Conservation (phyloP, 2,888 invertebrate genomes). For the Eurois occulta region DNA sequence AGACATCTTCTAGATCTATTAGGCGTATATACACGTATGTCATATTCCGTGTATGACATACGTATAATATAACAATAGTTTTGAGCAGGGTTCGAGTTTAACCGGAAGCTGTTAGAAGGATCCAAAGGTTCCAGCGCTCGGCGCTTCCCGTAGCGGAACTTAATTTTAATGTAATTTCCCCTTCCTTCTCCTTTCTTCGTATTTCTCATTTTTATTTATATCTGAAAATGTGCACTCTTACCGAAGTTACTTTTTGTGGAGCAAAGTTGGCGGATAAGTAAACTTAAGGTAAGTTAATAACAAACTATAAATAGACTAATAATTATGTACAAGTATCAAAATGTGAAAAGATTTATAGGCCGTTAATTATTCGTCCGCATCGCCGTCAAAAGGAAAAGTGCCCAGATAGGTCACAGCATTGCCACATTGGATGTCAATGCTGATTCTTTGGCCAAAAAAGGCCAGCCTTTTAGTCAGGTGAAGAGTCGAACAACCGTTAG, state of each 20-base stretch:
- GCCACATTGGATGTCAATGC: too few relatives aligned
- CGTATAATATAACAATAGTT: too few relatives aligned
- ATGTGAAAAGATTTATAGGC: too few relatives aligned
- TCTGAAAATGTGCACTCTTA: neutral
- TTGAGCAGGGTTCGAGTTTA: constrained; percentile 16
- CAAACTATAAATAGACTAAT: neutral
- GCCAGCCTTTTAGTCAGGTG: too few relatives aligned
- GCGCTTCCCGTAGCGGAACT: constrained; percentile 11
- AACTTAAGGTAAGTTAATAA: neutral
- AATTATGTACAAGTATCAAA: neutral
- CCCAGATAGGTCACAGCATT: too few relatives aligned
- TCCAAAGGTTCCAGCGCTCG: constrained; percentile 19
- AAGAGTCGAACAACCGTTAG: too few relatives aligned
- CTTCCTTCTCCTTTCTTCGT: neutral
- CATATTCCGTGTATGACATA: too few relatives aligned
- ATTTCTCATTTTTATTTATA: neutral
- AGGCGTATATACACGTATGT: neutral
- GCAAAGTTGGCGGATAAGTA: neutral
- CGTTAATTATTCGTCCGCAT: too few relatives aligned
- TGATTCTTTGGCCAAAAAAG: too few relatives aligned
- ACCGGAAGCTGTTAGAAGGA: constrained; percentile 22
- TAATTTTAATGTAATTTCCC: constrained; percentile 44
- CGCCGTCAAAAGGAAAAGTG: too few relatives aligned
- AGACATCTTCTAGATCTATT: neutral
- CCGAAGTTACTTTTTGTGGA: neutral